Conservation (phyloP, 1,140 invertebrate species). For the Drosophila ficusphila region DNA sequence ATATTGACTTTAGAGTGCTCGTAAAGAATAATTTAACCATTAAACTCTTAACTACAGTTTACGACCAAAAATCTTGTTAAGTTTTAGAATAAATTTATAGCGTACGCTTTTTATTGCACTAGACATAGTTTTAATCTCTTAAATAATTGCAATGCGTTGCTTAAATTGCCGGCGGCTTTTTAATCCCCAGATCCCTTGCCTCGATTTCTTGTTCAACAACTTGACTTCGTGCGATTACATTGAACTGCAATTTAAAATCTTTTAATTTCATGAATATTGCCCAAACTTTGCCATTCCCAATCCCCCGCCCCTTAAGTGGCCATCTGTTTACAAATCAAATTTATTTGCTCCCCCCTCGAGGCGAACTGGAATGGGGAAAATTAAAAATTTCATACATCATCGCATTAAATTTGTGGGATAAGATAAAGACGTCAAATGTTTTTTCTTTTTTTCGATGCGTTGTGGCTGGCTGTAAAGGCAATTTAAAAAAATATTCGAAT, state of each 20-base stretch:
- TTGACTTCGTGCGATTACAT: neutral
- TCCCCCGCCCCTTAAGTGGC: conserved; percentile 23
- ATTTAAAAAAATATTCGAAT: conserved; percentile 45
- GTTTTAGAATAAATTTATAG: too few species aligned
- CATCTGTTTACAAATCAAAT: conserved; percentile 39
- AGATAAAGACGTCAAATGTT: conserved; percentile 80
- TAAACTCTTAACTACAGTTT: too few species aligned
- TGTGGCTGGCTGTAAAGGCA: conserved; percentile 28
- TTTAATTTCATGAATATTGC: conserved; percentile 4
- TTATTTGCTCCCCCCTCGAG: conserved; percentile 14
- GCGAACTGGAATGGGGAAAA: conserved; percentile 31
- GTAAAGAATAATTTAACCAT: too few species aligned
- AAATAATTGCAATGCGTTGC: neutral
- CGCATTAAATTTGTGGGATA: conserved; percentile 80
- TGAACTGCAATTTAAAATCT: conserved; percentile 9
- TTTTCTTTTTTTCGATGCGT: conserved; percentile 7
- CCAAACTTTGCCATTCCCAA: conserved; percentile 4
- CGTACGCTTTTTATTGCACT: neutral
- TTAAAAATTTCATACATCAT: conserved; percentile 82
- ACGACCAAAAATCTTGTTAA: neutral
- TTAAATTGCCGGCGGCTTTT: conserved; percentile 14
- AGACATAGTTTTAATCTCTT: neutral
- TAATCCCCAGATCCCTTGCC: neutral
- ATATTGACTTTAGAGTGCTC: too few species aligned
- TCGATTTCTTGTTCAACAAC: neutral